A percentile compares a stretch with the other conserved stretches of the same genome.
Conservation (phyloP, 2,797 vertebrate species). For the Gymnodraco acuticeps region DNA sequence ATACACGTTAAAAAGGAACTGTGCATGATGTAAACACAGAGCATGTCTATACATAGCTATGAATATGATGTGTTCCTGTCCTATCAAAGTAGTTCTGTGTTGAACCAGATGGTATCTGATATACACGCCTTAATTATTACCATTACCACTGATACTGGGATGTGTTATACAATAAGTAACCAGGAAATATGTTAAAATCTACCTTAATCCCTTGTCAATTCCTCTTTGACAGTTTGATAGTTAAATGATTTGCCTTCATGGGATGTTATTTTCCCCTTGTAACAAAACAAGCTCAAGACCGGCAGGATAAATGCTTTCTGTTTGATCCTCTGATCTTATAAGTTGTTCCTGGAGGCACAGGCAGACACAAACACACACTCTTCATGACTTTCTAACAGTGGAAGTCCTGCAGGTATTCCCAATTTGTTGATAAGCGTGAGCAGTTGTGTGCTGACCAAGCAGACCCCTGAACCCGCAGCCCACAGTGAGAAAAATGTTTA, state of each 20-base stretch:
- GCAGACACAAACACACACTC: not conserved
- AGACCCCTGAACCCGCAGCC: slow-evolving; percentile 36
- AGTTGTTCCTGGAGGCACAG: slow-evolving; percentile 12
- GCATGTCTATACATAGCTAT: not conserved
- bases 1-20: not conserved
- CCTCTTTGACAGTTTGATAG: slow-evolving; percentile 11
- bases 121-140: not conserved
- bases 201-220: slow-evolving; percentile 33
- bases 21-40: not conserved
- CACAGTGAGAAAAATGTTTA: slow-evolving; percentile 45
- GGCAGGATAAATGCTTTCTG: not conserved
- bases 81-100: slow-evolving; percentile 21
- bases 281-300: slow-evolving; percentile 32
- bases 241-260: slow-evolving; percentile 30
- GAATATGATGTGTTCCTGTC: slow-evolving; percentile 10
- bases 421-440: slow-evolving; percentile 57
- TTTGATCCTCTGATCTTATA: slow-evolving; percentile 28
- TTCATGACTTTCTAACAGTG: slow-evolving; percentile 29
- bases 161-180: slow-evolving; percentile 19
- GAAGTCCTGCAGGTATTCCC: slow-evolving; percentile 54
- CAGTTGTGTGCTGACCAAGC: slow-evolving; percentile 62
- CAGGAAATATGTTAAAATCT: slow-evolving; percentile 34
- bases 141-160: not conserved
- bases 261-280: slow-evolving; percentile 4
- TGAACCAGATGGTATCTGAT: slow-evolving; percentile 33